These are phyloP conservation scores for Pristionchus arcanus DNA, from an alignment of 2,888 invertebrate genomes.

Conservation along the genomic window DNA sequence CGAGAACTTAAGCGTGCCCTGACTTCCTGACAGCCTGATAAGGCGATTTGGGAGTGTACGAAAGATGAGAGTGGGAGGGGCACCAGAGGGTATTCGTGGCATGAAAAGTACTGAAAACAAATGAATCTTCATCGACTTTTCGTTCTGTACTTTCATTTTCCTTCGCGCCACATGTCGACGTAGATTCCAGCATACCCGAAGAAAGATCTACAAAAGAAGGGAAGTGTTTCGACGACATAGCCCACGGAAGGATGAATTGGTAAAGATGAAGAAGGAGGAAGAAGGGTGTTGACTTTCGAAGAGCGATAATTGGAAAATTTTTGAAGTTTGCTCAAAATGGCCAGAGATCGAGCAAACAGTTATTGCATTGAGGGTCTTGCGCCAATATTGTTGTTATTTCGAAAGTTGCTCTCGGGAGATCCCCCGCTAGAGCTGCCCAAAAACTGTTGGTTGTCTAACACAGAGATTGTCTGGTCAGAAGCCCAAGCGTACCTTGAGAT, in stretches of 20 bases:
- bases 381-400: no score
- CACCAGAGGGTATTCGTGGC: no score
- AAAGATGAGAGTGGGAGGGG: neutral
- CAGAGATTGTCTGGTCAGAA: slow-evolving; percentile 19
- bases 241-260: neutral
- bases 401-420: slow-evolving; percentile 4
- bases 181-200: neutral
- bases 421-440: neutral
- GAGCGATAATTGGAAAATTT: neutral
- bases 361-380: no score
- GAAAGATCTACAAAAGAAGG: neutral
- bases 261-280: no score
- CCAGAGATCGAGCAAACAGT: no score
- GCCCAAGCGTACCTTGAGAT: slow-evolving; percentile 39
- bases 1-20: neutral
- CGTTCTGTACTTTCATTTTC: no score
- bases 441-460: neutral
- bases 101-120: no score
- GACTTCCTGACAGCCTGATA: neutral
- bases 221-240: neutral
- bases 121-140: no score
- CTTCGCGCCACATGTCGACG: no score
- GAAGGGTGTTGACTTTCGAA: neutral
- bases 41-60: neutral
- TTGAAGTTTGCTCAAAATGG: no score